Conservation (phyloP, 2,888 invertebrate species). For the Xestia ashworthii region DNA sequence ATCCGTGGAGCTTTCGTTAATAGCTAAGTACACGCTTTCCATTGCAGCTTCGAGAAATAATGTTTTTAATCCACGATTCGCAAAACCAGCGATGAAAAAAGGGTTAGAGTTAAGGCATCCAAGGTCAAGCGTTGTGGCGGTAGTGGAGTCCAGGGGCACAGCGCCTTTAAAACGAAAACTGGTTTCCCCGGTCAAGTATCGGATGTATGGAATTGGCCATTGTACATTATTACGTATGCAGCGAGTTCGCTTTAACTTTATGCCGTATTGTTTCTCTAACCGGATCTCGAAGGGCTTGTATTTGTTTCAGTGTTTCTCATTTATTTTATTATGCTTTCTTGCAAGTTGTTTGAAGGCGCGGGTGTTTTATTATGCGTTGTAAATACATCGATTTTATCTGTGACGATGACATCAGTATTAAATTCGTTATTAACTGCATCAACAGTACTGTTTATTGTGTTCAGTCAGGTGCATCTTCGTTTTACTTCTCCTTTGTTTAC, state of each 20-base stretch:
- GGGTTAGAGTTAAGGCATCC: slow-evolving; percentile 50
- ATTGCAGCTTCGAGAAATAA: slow-evolving; percentile 58
- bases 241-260: slow-evolving; percentile 64
- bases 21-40: slow-evolving; percentile 48
- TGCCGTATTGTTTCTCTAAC: slow-evolving; percentile 71
- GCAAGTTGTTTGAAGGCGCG: slow-evolving; percentile 37
- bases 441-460: slow-evolving; percentile 27
- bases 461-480: background rate
- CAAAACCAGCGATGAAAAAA: slow-evolving; percentile 39
- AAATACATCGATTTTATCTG: slow-evolving; percentile 47
- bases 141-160: slow-evolving; percentile 59
- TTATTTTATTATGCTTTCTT: slow-evolving; percentile 59
- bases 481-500: slow-evolving; percentile 11
- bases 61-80: slow-evolving; percentile 48
- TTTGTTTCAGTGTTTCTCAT: slow-evolving; percentile 48
- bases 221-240: slow-evolving; percentile 73
- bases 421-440: slow-evolving; percentile 43
- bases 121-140: slow-evolving; percentile 66
- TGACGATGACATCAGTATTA: slow-evolving; percentile 35
- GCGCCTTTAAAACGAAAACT: slow-evolving; percentile 73
- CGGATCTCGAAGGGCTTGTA: slow-evolving; percentile 58
- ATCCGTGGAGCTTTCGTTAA: slow-evolving; percentile 24
- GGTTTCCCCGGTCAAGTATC: slow-evolving; percentile 75
- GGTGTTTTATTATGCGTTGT: slow-evolving; percentile 40
- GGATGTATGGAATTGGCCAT: slow-evolving; percentile 69